Evolutionary conservation across 2,113 vertebrate species (phyloP).

Genomic region (Rousettus leschenaultii): DNA sequence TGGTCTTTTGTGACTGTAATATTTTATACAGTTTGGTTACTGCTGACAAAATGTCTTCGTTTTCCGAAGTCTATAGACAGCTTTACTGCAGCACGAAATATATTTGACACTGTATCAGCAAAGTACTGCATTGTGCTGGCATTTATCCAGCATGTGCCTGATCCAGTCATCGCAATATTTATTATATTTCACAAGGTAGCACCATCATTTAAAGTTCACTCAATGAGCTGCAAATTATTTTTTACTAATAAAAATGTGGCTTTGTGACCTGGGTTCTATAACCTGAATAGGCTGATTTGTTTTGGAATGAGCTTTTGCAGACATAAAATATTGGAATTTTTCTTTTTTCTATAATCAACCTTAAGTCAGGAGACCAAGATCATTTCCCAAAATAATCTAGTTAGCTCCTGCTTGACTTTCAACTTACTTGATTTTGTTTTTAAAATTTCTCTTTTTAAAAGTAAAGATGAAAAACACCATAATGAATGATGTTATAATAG

Average conservation of each 20-base stretch:
- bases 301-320: neutral
- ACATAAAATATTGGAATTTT: constrained; percentile 19
- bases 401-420: neutral
- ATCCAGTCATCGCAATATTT: neutral
- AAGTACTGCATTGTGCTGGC: constrained; percentile 37
- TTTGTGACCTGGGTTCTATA: neutral
- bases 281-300: neutral
- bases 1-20: neutral
- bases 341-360: neutral
- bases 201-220: neutral
- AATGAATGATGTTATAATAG: neutral
- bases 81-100: neutral
- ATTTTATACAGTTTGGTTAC: neutral
- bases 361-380: constrained; percentile 9
- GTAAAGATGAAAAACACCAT: neutral
- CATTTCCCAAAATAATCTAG: neutral
- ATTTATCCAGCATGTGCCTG: neutral
- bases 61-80: neutral
- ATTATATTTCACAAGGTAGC: neutral
- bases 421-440: neutral
- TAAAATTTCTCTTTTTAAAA: neutral
- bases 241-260: constrained; percentile 27
- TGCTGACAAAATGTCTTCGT: neutral
- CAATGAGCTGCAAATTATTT: neutral
- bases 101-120: neutral